Percentiles rank a stretch among this genome's conserved stretches.
Conservation (phyloP, 2,888 invertebrate species). For the Galerucella calmariensis region DNA sequence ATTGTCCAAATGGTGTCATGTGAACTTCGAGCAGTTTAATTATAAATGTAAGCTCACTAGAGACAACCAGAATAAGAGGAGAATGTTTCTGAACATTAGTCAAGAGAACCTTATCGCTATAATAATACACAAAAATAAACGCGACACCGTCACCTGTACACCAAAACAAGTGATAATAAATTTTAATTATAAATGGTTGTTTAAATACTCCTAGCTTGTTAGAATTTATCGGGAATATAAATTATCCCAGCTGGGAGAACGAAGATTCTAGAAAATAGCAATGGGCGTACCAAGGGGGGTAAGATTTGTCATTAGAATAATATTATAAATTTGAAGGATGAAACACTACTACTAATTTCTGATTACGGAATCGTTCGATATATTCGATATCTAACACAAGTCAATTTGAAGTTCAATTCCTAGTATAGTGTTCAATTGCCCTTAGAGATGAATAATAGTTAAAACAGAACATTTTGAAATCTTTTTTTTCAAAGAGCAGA, state of each 20-base stretch:
- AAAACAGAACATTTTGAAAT: too few species aligned
- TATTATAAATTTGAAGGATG: not conserved
- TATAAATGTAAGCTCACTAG: not conserved
- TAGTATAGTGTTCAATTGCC: too few species aligned
- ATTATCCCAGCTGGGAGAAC: not conserved
- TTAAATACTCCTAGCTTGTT: slow-evolving; percentile 39
- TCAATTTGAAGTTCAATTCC: too few species aligned
- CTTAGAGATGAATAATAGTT: too few species aligned
- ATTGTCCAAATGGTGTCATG: not conserved
- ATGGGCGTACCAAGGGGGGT: not conserved
- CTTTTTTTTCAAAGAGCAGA: too few species aligned
- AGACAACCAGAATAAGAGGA: not conserved
- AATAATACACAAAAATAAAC: not conserved
- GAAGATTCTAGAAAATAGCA: not conserved
- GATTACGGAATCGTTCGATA: too few species aligned
- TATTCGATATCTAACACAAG: too few species aligned
- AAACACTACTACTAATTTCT: too few species aligned
- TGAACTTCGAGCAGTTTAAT: not conserved
- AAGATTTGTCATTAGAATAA: not conserved
- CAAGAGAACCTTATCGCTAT: not conserved
- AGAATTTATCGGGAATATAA: slow-evolving; percentile 36
- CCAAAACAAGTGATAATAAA: slow-evolving; percentile 31
- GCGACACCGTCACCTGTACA: not conserved
- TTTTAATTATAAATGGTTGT: slow-evolving; percentile 39
- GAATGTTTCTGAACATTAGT: slow-evolving; percentile 3